Conservation (phyloP, 1,140 invertebrate species). For the Mercenaria mercenaria region DNA sequence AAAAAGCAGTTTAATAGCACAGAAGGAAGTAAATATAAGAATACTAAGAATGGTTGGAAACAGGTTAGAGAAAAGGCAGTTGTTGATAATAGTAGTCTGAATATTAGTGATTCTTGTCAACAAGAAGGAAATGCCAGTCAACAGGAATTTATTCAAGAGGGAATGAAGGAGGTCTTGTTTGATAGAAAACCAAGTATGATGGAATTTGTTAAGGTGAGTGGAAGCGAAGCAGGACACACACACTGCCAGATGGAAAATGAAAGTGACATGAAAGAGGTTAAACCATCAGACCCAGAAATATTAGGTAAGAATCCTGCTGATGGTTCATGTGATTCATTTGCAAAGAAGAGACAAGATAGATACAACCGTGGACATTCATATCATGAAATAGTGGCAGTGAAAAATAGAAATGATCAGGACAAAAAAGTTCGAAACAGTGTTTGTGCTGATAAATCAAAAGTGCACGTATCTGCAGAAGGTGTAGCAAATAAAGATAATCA, state of each 20-base stretch:
- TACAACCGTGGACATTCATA: neutral
- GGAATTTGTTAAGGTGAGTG: neutral
- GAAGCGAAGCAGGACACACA: neutral
- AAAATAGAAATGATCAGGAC: neutral
- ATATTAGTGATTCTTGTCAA: no score
- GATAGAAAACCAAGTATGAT: neutral
- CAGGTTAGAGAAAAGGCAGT: no score
- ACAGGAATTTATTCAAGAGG: neutral
- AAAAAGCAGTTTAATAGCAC: no score
- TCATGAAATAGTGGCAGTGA: neutral
- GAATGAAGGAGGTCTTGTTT: neutral
- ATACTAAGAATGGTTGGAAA: no score
- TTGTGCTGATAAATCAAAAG: no score
- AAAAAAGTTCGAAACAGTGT: neutral
- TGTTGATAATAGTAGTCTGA: no score
- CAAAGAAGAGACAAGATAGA: constrained; percentile 1
- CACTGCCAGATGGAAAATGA: neutral
- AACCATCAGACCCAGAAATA: neutral
- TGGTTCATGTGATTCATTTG: neutral
- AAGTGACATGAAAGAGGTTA: neutral
- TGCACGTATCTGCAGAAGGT: no score
- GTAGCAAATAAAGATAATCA: no score
- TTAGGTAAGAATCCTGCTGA: neutral
- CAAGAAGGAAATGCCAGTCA: no score
- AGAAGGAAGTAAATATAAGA: no score